Conservation (phyloP, 2,797 vertebrate genomes). For the Chiroxiphia lanceolata region DNA sequence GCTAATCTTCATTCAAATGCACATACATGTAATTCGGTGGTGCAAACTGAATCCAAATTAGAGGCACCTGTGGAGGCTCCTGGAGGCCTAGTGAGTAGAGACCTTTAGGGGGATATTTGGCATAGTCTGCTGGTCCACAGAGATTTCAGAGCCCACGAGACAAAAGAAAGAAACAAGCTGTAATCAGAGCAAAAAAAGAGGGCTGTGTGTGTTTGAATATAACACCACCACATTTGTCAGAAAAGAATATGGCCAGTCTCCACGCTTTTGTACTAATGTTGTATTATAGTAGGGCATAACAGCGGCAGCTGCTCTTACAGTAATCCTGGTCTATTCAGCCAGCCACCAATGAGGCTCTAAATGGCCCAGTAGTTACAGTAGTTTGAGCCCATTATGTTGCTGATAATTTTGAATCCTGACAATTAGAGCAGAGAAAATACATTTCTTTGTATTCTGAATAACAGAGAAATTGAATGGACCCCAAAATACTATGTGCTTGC, state of each 20-base stretch:
- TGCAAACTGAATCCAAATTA: constrained; percentile 17
- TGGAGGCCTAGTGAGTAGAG: not conserved
- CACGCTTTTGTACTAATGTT: constrained; percentile 27
- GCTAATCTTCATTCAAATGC: not conserved
- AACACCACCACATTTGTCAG: constrained; percentile 9
- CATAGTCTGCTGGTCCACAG: not conserved
- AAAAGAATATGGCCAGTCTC: constrained; percentile 25
- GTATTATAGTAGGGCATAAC: constrained; percentile 27
- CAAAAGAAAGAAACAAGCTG: constrained; percentile 60
- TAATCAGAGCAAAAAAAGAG: constrained; percentile 53
- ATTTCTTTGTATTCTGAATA: constrained; percentile 51
- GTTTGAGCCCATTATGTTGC: constrained; percentile 56
- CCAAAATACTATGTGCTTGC: not conserved
- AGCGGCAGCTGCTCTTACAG: constrained; percentile 63
- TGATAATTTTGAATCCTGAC: constrained; percentile 59
- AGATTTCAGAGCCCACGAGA: constrained; percentile 43
- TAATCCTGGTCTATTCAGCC: constrained; percentile 53
- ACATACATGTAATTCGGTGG: not conserved
- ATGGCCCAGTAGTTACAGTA: constrained; percentile 59
- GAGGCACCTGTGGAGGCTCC: constrained; percentile 14
- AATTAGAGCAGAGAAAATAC: constrained; percentile 48
- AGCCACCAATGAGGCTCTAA: constrained; percentile 38
- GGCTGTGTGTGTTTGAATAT: not conserved
- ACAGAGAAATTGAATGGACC: constrained; percentile 33
- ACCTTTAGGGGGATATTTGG: constrained; percentile 30